Evolutionary conservation across 1,140 invertebrate genomes (phyloP).

Genomic region (Zaprionus ornatus): DNA sequence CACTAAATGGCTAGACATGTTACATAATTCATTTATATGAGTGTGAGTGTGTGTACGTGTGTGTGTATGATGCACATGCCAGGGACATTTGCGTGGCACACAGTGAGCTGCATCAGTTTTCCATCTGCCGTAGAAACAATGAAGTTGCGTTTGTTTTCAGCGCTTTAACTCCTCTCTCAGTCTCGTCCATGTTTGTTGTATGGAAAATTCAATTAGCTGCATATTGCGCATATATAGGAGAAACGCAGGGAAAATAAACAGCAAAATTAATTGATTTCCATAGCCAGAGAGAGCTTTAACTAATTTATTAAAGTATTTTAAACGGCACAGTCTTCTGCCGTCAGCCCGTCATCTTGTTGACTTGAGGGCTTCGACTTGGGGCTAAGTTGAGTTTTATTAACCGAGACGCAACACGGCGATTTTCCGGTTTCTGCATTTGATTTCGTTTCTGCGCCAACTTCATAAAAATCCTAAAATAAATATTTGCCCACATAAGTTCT

Average conservation of each 20-base stretch:
- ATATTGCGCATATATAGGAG: constrained; percentile 2
- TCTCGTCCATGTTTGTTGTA: constrained; percentile 19
- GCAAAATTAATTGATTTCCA: constrained; percentile 63
- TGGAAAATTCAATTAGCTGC: constrained; percentile 67
- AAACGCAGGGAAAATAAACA: constrained; percentile 23
- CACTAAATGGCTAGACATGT: constrained; percentile 81
- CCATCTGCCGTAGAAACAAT: constrained; percentile 1
- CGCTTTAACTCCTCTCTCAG: constrained; percentile 17
- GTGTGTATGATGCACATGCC: background rate
- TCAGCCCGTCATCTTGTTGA: constrained; percentile 18
- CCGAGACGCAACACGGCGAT: constrained; percentile 46
- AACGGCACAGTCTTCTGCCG: background rate
- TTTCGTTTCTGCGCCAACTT: constrained; percentile 41
- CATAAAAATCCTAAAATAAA: constrained; percentile 69
- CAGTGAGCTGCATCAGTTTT: constrained; percentile 26
- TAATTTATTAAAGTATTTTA: constrained; percentile 28
- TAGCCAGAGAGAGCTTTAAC: constrained; percentile 3
- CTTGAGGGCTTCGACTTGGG: constrained; percentile 4
- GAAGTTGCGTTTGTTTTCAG: constrained; percentile 13
- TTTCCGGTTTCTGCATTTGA: constrained; percentile 41
- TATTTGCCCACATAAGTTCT: constrained; percentile 66
- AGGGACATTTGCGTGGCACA: constrained; percentile 48
- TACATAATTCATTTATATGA: constrained; percentile 75
- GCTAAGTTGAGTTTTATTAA: constrained; percentile 48
- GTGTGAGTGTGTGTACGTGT: background rate